phyloP scores from a whole-genome alignment of 2,113 vertebrate genomes.

The Melanostigma gelatinosum region DNA sequence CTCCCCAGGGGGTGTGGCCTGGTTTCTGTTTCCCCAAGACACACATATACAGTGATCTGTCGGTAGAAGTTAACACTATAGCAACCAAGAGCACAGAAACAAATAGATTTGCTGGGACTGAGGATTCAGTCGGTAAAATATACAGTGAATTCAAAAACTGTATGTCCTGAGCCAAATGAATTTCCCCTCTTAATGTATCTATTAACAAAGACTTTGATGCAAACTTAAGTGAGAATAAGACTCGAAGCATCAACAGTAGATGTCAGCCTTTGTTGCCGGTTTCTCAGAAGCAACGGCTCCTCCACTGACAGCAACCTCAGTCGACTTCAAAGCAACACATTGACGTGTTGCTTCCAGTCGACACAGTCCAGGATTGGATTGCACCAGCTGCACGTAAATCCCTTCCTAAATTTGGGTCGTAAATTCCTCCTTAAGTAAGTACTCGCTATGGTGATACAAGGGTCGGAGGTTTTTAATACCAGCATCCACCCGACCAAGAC shows the following conservation, averaged over 20 bases:
- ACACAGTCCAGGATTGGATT: not conserved
- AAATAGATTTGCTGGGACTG: not conserved
- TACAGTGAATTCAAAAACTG: conserved; percentile 6
- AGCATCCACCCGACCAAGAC: not conserved
- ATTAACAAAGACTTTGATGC: conserved; percentile 12
- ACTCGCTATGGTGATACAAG: not conserved
- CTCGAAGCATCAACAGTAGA: not conserved
- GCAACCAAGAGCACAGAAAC: conserved; percentile 28
- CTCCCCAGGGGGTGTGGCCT: conserved; percentile 70
- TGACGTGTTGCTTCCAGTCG: conserved; percentile 19
- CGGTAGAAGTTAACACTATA: conserved; percentile 24
- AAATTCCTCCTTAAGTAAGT: not conserved
- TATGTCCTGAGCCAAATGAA: not conserved
- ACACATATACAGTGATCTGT: conserved; percentile 32
- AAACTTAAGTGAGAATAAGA: conserved; percentile 9
- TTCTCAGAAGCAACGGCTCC: not conserved
- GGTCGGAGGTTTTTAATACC: no score
- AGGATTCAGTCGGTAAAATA: not conserved
- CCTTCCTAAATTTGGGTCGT: not conserved
- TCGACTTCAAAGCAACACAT: conserved; percentile 17
- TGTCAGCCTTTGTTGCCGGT: conserved; percentile 11
- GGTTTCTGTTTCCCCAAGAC: conserved; percentile 59
- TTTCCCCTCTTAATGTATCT: not conserved
- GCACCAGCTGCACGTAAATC: not conserved
- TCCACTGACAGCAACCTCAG: not conserved